A percentile compares a stretch with the other conserved stretches of the same genome.
Conservation (phyloP, 2,113 vertebrate species). For the Laticauda colubrina region DNA sequence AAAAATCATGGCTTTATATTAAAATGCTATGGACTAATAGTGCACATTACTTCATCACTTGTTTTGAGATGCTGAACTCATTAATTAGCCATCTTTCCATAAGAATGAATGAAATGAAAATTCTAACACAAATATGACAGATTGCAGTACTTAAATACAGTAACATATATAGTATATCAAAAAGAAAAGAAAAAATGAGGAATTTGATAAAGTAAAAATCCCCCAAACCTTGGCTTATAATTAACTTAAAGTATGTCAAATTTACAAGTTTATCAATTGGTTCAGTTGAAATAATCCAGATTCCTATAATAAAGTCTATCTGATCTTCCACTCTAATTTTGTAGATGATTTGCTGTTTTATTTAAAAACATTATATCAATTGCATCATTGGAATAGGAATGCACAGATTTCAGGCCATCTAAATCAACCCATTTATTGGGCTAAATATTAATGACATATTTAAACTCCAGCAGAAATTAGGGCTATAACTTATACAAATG, state of each 20-base stretch:
- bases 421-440: not conserved
- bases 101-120: not conserved
- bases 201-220: not conserved
- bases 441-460: not conserved
- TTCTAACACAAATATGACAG: not conserved
- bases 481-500: too few relatives aligned
- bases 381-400: not conserved
- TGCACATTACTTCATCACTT: not conserved
- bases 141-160: not conserved
- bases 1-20: slow-evolving; percentile 2
- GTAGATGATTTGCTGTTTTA: not conserved
- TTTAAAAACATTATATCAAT: not conserved
- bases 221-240: not conserved
- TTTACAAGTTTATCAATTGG: not conserved
- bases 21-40: not conserved
- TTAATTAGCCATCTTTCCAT: not conserved
- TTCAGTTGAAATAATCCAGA: not conserved
- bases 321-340: not conserved
- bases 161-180: not conserved
- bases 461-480: not conserved
- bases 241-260: not conserved
- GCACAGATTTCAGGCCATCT: not conserved
- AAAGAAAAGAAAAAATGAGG: not conserved
- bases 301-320: not conserved
- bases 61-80: not conserved